Conservation (phyloP, 2,888 invertebrate species). For the Diabrotica balteata region DNA sequence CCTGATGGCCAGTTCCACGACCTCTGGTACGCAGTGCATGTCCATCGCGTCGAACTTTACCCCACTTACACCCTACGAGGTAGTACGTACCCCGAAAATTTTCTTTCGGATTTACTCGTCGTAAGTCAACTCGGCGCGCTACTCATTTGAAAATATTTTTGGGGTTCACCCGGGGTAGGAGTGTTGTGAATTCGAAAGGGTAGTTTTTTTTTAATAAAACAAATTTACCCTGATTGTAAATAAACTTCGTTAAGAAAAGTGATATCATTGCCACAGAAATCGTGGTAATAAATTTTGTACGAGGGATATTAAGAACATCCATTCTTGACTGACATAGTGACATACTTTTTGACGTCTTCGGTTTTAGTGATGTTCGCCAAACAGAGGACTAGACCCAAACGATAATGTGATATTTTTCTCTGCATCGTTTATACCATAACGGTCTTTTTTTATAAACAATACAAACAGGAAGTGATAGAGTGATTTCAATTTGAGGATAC, state of each 20-base stretch:
- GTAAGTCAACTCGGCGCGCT: background rate
- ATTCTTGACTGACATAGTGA: conserved; percentile 49
- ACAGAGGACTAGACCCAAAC: conserved; percentile 48
- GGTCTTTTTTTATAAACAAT: conserved; percentile 17
- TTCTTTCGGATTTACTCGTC: background rate
- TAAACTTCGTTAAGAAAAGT: too few species aligned
- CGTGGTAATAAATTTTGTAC: too few species aligned
- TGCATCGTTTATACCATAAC: conserved; percentile 22
- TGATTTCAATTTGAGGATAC: conserved; percentile 49
- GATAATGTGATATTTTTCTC: conserved; percentile 39
- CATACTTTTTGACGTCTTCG: conserved; percentile 46
- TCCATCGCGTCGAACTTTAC: conserved; percentile 32
- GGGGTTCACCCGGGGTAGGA: background rate
- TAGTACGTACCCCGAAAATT: background rate
- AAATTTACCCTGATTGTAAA: too few species aligned
- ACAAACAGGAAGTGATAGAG: conserved; percentile 25
- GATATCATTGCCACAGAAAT: too few species aligned
- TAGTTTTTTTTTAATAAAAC: background rate
- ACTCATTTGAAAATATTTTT: background rate
- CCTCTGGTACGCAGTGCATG: conserved; percentile 50
- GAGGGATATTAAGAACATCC: background rate
- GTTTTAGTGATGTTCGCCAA: conserved; percentile 49
- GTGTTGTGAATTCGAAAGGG: background rate
- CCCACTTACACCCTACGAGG: conserved; percentile 13
- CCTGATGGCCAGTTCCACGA: conserved; percentile 56